Conservation (phyloP, 2,888 invertebrate species). For the Oscheius sp. region DNA sequence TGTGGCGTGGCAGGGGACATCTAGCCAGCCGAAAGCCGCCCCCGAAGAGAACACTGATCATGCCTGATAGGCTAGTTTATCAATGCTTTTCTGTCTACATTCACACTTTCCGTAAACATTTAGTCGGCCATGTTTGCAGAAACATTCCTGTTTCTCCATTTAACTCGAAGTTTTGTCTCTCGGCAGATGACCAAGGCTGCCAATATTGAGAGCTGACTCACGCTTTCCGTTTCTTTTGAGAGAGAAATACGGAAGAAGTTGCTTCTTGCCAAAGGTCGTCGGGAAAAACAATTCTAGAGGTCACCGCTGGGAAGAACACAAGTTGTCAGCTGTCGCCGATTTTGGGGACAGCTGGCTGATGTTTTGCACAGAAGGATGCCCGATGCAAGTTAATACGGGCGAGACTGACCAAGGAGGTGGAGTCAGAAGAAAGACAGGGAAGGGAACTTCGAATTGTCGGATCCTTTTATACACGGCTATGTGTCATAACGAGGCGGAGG, state of each 20-base stretch:
- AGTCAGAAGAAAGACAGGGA: no score
- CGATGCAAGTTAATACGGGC: no score
- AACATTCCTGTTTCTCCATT: not conserved
- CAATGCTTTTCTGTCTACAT: not conserved
- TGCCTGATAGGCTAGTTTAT: constrained; percentile 14
- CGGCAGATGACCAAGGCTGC: not conserved
- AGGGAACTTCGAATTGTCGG: no score
- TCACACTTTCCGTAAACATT: not conserved
- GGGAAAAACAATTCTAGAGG: constrained; percentile 2
- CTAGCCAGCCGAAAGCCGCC: not conserved
- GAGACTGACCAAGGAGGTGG: no score
- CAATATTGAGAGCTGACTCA: constrained; percentile 1
- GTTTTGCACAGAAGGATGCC: not conserved
- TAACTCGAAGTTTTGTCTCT: not conserved
- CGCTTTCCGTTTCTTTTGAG: not conserved
- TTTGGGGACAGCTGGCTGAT: constrained; percentile 17
- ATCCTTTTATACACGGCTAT: no score
- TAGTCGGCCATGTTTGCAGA: not conserved
- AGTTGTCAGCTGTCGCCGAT: constrained; percentile 15
- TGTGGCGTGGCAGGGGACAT: not conserved
- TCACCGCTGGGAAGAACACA: constrained; percentile 18
- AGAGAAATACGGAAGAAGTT: not conserved
- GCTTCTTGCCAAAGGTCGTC: no score
- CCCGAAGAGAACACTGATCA: constrained; percentile 19
- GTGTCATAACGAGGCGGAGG: no score